Evolutionary conservation across 1,140 invertebrate species (phyloP), one percentile per base, ranked within the genome.

Genomic region (Drosophila nikananu): DNA sequence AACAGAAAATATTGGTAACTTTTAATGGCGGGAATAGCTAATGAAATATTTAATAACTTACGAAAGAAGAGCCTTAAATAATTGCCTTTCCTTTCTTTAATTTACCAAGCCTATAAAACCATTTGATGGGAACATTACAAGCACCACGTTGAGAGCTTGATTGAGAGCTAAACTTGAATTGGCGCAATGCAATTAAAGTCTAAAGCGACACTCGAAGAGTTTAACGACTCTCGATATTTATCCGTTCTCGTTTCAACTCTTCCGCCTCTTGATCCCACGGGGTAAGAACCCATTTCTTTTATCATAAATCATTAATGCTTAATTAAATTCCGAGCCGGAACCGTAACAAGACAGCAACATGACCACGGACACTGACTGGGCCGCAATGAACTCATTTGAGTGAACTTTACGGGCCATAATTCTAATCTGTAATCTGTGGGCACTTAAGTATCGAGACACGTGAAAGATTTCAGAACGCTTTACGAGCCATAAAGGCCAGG

Each of bases 371-470:
- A 57, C 54, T 37, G 30, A 8, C 44, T 27, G 48, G 23, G 52
- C 15, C 54, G 62, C 68, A 90, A 81, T 70, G 51, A 87, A 78
- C 70, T 75, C 84, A 87, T 87, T 81, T 76, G 57, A 60, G 68
- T 55, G 48, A 57, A 68, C 44, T 89, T 89, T 70, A 86, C 63
- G 75, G 77, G 66, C 81, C 59, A 81, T 90, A 90, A 84, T 89
- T 90, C 86, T 89, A 84, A 89, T 89, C 84, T 78, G 44, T 79
- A 73, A 84, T 89, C 86, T 73, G 74, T 60, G 49, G 73, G 59
- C 84, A 78, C 32, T 55, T 55, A 55, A 55, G 52, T 55, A 37
- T 55, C 49, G 27, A 54, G 57, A 67, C 86, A 77, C 72, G 73
- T 80, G 66, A 84, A 65, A 52, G 77, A 80, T 89, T 64, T 74